phyloP scores from a whole-genome alignment of 2,797 vertebrate genomes.

The Coregonus suidteri region DNA sequence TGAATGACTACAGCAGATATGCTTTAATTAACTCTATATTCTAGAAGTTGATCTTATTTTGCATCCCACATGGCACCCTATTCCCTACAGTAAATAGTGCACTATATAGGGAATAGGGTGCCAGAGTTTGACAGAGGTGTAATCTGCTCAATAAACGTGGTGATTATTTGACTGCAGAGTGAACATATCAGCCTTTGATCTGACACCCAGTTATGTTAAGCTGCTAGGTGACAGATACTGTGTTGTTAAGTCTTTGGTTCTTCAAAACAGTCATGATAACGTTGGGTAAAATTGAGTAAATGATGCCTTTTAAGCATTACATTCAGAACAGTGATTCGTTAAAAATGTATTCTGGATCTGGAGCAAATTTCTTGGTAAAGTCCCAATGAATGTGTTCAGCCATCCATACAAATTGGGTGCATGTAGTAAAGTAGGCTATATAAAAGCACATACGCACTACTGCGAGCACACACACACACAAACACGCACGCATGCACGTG shows the following conservation, averaged over 20 bases:
- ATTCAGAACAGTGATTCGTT: neutral
- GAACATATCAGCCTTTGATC: neutral
- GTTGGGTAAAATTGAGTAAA: neutral
- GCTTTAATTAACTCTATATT: neutral
- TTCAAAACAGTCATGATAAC: neutral
- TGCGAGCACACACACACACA: too few relatives aligned
- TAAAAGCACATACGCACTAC: too few relatives aligned
- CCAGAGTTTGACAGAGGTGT: neutral
- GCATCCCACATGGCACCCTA: neutral
- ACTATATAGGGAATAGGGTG: neutral
- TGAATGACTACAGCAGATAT: neutral
- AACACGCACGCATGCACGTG: too few relatives aligned
- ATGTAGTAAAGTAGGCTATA: too few relatives aligned
- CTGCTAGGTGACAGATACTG: neutral
- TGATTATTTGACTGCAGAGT: neutral
- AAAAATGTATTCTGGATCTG: neutral
- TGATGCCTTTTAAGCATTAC: neutral
- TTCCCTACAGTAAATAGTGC: neutral
- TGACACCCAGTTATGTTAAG: neutral
- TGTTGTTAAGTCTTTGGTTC: neutral
- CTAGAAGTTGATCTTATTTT: neutral
- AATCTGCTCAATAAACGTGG: neutral
- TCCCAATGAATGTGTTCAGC: neutral
- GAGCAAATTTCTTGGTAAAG: neutral
- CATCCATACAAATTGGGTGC: neutral